Evolutionary conservation across 2,113 vertebrate species (phyloP).

Genomic region (Oryzias curvinotus): DNA sequence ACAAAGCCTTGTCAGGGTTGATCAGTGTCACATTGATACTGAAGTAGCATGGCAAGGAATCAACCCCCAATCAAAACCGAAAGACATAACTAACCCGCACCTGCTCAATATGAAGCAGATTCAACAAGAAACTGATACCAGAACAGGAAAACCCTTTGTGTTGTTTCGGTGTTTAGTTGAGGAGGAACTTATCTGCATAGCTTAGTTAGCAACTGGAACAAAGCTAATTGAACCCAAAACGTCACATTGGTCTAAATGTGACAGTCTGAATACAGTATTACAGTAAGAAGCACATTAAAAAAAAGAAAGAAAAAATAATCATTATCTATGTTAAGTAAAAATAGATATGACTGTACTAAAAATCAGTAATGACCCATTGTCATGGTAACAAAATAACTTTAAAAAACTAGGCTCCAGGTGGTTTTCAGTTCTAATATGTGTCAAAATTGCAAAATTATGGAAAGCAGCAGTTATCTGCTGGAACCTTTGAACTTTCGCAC

Average conservation of each 20-base stretch:
- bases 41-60: constrained; percentile 20
- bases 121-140: constrained; percentile 10
- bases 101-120: constrained; percentile 29
- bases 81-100: constrained; percentile 24
- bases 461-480: too few species aligned
- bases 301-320: background rate
- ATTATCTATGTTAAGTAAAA: too few species aligned
- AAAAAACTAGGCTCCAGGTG: too few species aligned
- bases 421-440: too few species aligned
- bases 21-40: constrained; percentile 43
- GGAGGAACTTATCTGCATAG: background rate
- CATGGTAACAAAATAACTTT: too few species aligned
- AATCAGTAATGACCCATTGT: too few species aligned
- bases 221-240: background rate
- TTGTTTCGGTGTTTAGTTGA: constrained; percentile 45
- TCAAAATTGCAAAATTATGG: too few species aligned
- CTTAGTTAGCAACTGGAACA: constrained; percentile 19
- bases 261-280: background rate
- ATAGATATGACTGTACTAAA: too few species aligned
- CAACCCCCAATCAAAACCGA: constrained; percentile 38
- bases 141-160: constrained; percentile 2
- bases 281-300: background rate
- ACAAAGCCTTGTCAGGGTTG: constrained; percentile 41
- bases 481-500: too few species aligned
- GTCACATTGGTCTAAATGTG: constrained; percentile 9